phyloP scores from a whole-genome alignment of 2,113 vertebrate genomes.

The Chroicocephalus ridibundus region DNA sequence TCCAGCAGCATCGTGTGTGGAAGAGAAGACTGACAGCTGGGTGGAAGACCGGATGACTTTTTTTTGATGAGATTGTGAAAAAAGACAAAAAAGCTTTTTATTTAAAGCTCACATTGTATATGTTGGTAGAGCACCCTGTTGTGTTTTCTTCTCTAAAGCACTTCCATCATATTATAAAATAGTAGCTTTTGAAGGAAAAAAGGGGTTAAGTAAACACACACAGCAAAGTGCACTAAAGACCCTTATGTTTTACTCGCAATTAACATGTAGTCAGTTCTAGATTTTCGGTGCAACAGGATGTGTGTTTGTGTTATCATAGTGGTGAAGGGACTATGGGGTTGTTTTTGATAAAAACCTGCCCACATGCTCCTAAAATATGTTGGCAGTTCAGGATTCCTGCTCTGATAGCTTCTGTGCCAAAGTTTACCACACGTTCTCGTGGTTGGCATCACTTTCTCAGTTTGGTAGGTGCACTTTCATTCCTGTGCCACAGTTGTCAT shows the following conservation, averaged over 20 bases:
- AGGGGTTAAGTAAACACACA: not conserved
- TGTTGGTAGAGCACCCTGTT: not conserved
- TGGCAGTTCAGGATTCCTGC: not conserved
- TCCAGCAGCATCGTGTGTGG: not conserved
- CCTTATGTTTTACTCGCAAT: not conserved
- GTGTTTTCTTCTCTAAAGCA: not conserved
- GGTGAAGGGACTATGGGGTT: not conserved
- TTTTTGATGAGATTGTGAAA: not conserved
- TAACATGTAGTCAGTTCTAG: not conserved
- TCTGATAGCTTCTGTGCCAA: not conserved
- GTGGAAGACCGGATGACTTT: not conserved
- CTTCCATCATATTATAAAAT: not conserved
- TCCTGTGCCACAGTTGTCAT: not conserved
- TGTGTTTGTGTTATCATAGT: not conserved
- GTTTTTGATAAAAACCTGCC: not conserved
- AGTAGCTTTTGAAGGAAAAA: not conserved
- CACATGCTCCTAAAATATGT: not conserved
- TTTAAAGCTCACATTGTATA: not conserved
- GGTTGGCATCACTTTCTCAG: not conserved
- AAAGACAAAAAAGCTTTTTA: not conserved
- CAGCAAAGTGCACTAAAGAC: not conserved
- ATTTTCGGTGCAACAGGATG: fast-evolving
- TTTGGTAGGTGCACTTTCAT: not conserved
- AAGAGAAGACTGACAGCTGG: not conserved
- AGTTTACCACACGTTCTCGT: not conserved